Conservation (phyloP, 1,140 invertebrate species). For the Drosophila erecta region DNA sequence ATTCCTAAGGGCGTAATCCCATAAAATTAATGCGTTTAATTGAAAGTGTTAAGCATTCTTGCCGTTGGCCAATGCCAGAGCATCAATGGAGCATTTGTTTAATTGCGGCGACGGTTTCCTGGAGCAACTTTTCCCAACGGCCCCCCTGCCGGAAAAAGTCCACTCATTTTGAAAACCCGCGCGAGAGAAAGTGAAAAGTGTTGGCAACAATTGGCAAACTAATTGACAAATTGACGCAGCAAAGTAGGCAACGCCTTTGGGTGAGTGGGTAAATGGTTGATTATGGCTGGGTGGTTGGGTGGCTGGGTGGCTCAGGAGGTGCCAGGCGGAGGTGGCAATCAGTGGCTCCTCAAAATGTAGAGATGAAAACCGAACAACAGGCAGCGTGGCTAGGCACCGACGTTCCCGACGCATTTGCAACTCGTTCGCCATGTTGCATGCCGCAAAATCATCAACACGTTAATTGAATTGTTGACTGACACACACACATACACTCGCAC, state of each 20-base stretch:
- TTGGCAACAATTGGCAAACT: constrained; percentile 62
- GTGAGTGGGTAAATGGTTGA: not conserved
- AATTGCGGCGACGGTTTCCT: constrained; percentile 57
- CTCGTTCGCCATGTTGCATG: constrained; percentile 74
- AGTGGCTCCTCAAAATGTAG: constrained; percentile 76
- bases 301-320: no score
- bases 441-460: constrained; percentile 83
- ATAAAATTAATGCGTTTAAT: constrained; percentile 83
- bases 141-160: not conserved
- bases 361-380: constrained; percentile 6
- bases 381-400: constrained; percentile 3
- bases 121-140: not conserved
- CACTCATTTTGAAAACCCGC: not conserved
- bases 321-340: constrained; percentile 34
- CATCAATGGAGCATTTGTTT: constrained; percentile 56
- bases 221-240: constrained; percentile 71
- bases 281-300: not conserved
- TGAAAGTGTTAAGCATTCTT: constrained; percentile 75
- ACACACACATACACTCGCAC: constrained; percentile 62
- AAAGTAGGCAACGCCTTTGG: constrained; percentile 21
- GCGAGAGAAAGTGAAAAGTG: constrained; percentile 49
- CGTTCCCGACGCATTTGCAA: constrained; percentile 42
- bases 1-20: constrained; percentile 55
- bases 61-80: constrained; percentile 19
- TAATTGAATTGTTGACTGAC: constrained; percentile 84